Evolutionary conservation across 2,888 invertebrate species (phyloP).

Genomic region (Julus scanicus): DNA sequence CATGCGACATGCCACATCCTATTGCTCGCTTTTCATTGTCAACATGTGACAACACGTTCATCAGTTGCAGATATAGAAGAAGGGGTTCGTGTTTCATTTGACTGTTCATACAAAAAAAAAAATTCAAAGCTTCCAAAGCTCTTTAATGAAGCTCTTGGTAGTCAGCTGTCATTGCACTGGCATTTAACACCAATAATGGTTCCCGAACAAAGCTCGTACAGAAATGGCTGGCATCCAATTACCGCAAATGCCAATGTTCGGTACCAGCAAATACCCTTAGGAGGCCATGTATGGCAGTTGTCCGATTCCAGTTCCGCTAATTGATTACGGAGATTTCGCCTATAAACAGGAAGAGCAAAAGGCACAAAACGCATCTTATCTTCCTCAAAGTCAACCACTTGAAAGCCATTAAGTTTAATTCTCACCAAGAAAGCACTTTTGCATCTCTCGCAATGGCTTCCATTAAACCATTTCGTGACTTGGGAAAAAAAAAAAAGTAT

Average conservation of each 20-base stretch:
- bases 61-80: neutral
- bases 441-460: neutral
- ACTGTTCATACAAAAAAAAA: neutral
- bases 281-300: neutral
- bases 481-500: neutral
- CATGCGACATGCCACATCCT: no score
- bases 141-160: no score
- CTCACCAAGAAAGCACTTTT: neutral
- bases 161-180: neutral
- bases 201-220: neutral
- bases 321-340: neutral
- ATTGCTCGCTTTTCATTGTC: no score
- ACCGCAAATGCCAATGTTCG: neutral
- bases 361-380: neutral
- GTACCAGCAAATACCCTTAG: neutral
- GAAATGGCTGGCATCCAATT: neutral
- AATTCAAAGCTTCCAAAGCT: no score
- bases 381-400: constrained; percentile 17
- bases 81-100: neutral
- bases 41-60: no score
- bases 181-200: constrained; percentile 6
- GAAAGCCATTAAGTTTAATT: neutral
- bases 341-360: neutral
- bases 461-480: neutral
- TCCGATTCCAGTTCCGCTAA: neutral